Evolutionary conservation across 2,113 vertebrate genomes (phyloP), one percentile per base, ranked within the genome.

Genomic region (Grammomys dolichurus): DNA sequence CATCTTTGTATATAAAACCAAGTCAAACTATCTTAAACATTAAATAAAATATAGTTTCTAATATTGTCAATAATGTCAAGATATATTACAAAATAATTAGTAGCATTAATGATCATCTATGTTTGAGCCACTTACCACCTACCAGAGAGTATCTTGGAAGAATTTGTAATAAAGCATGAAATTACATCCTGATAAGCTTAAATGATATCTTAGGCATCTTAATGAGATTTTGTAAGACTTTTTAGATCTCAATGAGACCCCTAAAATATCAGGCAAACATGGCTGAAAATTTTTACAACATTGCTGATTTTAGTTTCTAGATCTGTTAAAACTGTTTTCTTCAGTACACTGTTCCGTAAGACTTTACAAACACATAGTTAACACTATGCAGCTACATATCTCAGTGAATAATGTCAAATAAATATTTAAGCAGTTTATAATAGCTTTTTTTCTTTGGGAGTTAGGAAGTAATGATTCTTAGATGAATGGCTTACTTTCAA

Each of bases 361-460:
- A 65, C 7, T 85, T 87, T 90, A 24, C 9, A 90, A 88, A 92
- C 36, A 93, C 1, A 46, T 40, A 73, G 7, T 75, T 76, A 89
- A 26, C 9, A 81, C 60, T 67, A 65, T 73, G 31, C 20, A 95
- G n/a, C 28, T 28, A 60, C 77, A 19, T 60, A 81, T 90, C 84
- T 69, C 36, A 84, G 46, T 75, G 80, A 43, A 90, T 51, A 90
- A 73, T 73, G 51, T 85, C 70, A 93, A 88, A 85, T 94, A 94
- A 76, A 85, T 96, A 95, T 40, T 91, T 87, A 87, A 95, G 24
- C n/a, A 80, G 22, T 80, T 97, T 85, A 78, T 28, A 92, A 90
- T 43, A 87, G 54, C 20, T 97, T 87, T 56, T 31, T 85, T 56
- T 72, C 86, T 94, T 63, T 46, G 73, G 54, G 58, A 12, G 48